A percentile compares a stretch with the other conserved stretches of the same genome.
Conservation (phyloP, 2,888 invertebrate species). For the Diploptera punctata region DNA sequence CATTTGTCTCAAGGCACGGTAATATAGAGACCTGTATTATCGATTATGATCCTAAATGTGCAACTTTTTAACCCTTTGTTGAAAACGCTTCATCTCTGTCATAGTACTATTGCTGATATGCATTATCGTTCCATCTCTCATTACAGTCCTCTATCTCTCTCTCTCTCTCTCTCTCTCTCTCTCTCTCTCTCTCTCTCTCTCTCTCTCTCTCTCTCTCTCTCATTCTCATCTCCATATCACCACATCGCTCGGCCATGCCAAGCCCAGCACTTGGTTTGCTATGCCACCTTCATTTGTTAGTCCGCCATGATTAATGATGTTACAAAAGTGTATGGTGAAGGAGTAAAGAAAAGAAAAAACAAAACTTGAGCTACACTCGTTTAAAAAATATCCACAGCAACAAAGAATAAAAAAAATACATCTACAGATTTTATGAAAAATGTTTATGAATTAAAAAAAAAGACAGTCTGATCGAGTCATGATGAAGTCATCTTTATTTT, state of each 20-base stretch:
- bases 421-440: too few relatives aligned
- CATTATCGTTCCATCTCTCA: conserved; percentile 25
- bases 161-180: background rate
- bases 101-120: conserved; percentile 22
- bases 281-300: conserved; percentile 38
- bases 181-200: too few relatives aligned
- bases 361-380: conserved; percentile 1
- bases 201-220: background rate
- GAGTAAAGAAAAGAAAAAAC: conserved; percentile 19
- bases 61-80: conserved; percentile 29
- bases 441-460: too few relatives aligned
- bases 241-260: conserved; percentile 5
- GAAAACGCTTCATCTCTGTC: conserved; percentile 27
- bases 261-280: conserved; percentile 26
- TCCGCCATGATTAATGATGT: conserved; percentile 36
- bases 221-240: conserved; percentile 20
- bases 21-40: conserved; percentile 25
- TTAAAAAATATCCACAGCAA: conserved; percentile 25
- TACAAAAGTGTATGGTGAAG: conserved; percentile 30
- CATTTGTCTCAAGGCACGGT: conserved; percentile 17
- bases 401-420: conserved; percentile 33
- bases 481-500: too few relatives aligned
- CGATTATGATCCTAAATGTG: conserved; percentile 22
- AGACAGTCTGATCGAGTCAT: too few relatives aligned
- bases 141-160: conserved; percentile 7